phyloP scores from a whole-genome alignment of 35 echinoderm and acorn worm species.

The Lytechinus variegatus region DNA sequence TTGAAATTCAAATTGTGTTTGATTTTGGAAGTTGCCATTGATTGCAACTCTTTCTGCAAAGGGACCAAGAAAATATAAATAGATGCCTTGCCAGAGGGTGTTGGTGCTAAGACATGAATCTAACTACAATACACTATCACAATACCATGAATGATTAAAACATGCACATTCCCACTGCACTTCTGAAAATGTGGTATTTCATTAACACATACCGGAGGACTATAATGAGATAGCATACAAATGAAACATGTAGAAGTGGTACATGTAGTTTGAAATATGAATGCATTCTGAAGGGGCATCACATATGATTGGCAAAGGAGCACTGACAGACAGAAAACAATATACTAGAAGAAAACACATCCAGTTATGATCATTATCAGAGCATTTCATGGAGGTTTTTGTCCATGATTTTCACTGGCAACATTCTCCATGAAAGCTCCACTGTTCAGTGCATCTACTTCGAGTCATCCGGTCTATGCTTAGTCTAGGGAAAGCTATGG shows the following conservation, averaged over 20 bases:
- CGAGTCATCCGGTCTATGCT: neutral
- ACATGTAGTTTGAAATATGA: neutral
- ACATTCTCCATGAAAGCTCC: too few species aligned
- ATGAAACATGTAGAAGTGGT: neutral
- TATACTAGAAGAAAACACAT: neutral
- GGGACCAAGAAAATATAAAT: too few species aligned
- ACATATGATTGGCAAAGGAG: neutral
- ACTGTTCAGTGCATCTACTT: neutral
- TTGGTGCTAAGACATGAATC: too few species aligned
- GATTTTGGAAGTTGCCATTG: too few species aligned
- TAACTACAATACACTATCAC: too few species aligned
- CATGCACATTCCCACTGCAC: neutral
- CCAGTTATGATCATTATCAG: neutral
- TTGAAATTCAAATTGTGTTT: too few species aligned
- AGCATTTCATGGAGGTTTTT: too few species aligned
- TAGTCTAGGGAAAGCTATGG: neutral
- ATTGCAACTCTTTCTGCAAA: too few species aligned
- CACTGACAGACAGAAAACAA: neutral
- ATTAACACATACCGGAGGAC: neutral
- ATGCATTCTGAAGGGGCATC: neutral
- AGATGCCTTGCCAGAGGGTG: too few species aligned
- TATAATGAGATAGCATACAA: neutral
- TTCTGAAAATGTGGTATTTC: neutral
- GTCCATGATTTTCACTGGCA: too few species aligned
- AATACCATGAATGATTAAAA: neutral